These are phyloP conservation scores for Ctenopoma multispine DNA, from an alignment of 2,797 vertebrate genomes.

Conservation along the genomic window DNA sequence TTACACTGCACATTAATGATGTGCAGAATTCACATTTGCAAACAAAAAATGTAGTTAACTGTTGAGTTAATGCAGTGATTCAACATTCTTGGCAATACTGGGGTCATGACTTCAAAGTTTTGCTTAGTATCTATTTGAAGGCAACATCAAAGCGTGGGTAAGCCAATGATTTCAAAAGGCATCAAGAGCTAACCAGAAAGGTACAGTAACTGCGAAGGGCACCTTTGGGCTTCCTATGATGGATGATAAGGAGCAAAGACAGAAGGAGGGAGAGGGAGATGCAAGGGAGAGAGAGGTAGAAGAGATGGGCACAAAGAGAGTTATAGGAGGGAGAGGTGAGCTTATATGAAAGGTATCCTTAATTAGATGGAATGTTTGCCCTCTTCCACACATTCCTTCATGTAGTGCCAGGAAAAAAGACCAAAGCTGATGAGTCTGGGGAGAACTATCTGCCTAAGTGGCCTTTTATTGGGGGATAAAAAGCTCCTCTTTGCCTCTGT, in stretches of 20 bases:
- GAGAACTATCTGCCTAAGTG: conserved; percentile 82
- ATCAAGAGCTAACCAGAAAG: conserved; percentile 69
- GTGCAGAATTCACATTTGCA: conserved; percentile 11
- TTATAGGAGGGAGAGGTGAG: conserved; percentile 60
- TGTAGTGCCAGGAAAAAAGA: conserved; percentile 71
- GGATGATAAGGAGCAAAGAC: conserved; percentile 72
- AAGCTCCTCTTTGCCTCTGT: conserved; percentile 74
- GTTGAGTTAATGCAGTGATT: conserved; percentile 46
- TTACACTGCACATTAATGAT: conserved; percentile 27
- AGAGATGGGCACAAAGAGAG: conserved; percentile 52
- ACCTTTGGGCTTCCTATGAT: conserved; percentile 78
- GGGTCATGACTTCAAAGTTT: conserved; percentile 71
- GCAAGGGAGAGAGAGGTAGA: conserved; percentile 8
- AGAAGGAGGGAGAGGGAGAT: conserved; percentile 31
- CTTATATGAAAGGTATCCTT: conserved; percentile 74
- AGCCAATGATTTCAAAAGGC: conserved; percentile 76
- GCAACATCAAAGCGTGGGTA: conserved; percentile 77
- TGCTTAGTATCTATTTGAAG: conserved; percentile 71
- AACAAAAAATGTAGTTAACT: conserved; percentile 19
- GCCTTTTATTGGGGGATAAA: conserved; percentile 85
- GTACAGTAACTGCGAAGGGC: conserved; percentile 76
- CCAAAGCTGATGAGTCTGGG: conserved; percentile 77
- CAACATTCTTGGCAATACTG: conserved; percentile 61
- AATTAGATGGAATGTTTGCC: conserved; percentile 81
- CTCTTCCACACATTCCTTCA: conserved; percentile 78